Base-by-base conservation (phyloP, 2,797 vertebrate species). In the Betta splendens region DNA sequence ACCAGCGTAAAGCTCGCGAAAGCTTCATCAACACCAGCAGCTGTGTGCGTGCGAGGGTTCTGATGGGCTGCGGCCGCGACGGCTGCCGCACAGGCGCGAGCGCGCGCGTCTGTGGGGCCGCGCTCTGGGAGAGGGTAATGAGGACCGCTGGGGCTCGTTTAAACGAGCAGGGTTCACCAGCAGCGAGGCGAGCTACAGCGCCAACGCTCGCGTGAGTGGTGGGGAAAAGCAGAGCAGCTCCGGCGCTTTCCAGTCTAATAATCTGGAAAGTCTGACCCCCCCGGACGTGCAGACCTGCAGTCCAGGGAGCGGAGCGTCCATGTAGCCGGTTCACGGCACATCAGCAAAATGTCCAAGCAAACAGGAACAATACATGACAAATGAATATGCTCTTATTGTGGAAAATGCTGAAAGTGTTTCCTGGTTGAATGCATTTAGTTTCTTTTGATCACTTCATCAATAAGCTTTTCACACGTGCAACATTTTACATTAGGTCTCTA, bases 101-200 rank as follows among this genome's bases (percentile, higher is more conserved):
- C 55, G 62, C 33, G 63, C 32, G 56, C 2, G 64, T 16, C 29
- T 43, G 60, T 62, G 59, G 44, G 25, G 38, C 38, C 3, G 67
- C 60, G 71, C 80, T 80, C 36, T 55, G 82, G 79, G 86, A 88
- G 78, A 75, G 80, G 77, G 83, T 92, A 93, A 93, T 93, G 90
- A 93, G 89, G 84, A 91, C 87, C 85, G 25, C 75, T 81, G 89
- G 89, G 91, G 86, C 85, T 89, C 75, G 63, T 91, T 91, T 90
- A 89, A 87, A 78, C 70, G 77, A 81, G 81, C 80, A 76, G 77
- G 84, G 87, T 87, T 84, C 80, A 77, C 75, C 83, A 77, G 80
- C 63, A 7, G 80, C 80, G 79, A 87, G 79, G 82, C 44, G 55
- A 80, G 74, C 70, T 64, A 53, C 59, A 83, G 80, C 75, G 71